These are phyloP conservation scores for Ctenopoma multispine DNA, from an alignment of 2,797 vertebrate species.

Conservation along the genomic window DNA sequence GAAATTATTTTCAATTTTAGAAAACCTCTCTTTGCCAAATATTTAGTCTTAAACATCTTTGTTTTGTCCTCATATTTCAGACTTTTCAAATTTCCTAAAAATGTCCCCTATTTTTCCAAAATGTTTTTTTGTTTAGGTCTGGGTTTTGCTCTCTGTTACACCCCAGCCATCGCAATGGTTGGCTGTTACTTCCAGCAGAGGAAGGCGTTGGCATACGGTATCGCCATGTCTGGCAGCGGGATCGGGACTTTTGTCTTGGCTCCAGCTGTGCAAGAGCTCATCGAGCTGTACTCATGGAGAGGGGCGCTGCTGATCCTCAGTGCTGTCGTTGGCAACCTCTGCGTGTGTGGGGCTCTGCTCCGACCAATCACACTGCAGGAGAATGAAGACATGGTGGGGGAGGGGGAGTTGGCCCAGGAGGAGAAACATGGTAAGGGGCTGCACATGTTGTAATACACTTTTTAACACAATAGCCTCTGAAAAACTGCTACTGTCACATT, in stretches of 20 bases:
- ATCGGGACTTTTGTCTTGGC: constrained; percentile 95
- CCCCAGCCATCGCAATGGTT: constrained; percentile 93
- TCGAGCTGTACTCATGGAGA: constrained; percentile 93
- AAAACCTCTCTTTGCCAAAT: not conserved
- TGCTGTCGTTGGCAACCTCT: constrained; percentile 93
- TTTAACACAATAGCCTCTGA: not conserved
- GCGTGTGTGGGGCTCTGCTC: constrained; percentile 94
- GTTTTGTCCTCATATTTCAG: too few relatives aligned
- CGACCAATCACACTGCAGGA: constrained; percentile 84
- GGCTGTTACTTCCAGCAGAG: constrained; percentile 92
- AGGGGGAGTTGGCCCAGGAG: not conserved
- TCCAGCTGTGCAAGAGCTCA: constrained; percentile 91
- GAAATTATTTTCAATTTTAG: too few relatives aligned
- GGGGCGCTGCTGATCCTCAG: constrained; percentile 94
- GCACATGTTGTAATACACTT: not conserved
- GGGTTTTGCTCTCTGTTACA: constrained; percentile 95
- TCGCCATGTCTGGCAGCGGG: constrained; percentile 96
- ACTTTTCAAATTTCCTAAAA: too few relatives aligned
- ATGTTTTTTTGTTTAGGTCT: constrained; percentile 79
- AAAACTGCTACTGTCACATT: not conserved
- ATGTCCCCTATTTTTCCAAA: not conserved
- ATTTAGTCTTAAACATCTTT: not conserved
- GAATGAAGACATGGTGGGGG: constrained; percentile 52
- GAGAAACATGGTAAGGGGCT: constrained; percentile 14
- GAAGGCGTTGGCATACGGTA: constrained; percentile 92